phyloP scores from a whole-genome alignment of 2,113 vertebrate species.

The Columba livia region DNA sequence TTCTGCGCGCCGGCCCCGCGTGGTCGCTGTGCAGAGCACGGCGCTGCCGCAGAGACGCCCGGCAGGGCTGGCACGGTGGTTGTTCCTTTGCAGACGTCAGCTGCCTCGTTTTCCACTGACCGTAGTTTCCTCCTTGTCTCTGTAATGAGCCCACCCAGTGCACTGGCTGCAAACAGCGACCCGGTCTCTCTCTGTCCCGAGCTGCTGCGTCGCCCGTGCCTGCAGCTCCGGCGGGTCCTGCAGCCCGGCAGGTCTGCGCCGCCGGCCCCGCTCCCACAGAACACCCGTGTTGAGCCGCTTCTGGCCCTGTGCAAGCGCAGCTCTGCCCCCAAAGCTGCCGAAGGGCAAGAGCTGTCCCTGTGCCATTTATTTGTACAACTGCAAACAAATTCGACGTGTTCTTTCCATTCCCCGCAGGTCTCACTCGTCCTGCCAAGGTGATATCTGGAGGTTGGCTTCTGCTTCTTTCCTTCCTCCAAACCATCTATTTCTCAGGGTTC shows the following conservation, averaged over 20 bases:
- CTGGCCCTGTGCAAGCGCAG: rapidly evolving
- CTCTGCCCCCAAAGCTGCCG: background rate
- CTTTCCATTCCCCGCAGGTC: background rate
- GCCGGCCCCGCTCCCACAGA: no score
- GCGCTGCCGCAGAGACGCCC: rapidly evolving
- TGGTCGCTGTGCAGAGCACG: background rate
- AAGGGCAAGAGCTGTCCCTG: background rate
- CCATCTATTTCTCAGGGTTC: background rate
- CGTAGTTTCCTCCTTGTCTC: background rate
- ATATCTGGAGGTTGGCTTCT: background rate
- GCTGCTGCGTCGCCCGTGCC: rapidly evolving
- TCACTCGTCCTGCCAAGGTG: background rate
- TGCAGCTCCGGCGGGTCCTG: background rate
- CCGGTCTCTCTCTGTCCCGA: background rate
- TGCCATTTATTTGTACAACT: background rate
- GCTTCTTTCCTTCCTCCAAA: background rate
- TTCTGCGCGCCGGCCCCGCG: background rate
- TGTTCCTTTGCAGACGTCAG: background rate
- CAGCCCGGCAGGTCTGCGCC: no score
- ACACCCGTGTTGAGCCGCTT: rapidly evolving
- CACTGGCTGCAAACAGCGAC: background rate
- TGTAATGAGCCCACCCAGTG: background rate
- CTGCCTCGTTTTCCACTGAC: background rate
- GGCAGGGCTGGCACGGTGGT: background rate
- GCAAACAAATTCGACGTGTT: background rate